Evolutionary conservation across 37 sponge, comb jelly and placozoan species (phyloP).

Genomic region (Theonella swinhoei): DNA sequence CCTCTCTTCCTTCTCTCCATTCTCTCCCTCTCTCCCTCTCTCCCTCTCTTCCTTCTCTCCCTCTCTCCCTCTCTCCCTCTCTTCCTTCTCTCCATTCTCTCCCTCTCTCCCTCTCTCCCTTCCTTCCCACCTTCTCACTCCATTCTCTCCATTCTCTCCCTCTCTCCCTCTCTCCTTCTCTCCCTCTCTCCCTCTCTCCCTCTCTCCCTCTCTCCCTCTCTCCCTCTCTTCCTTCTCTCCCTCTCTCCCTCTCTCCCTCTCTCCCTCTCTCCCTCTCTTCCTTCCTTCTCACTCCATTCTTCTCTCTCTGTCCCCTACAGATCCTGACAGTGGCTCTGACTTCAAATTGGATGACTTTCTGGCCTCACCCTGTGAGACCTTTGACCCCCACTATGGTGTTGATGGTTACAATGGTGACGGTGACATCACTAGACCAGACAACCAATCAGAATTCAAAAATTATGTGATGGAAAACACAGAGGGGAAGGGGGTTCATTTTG

Average conservation of each 20-base stretch:
- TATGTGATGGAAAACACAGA: slow-evolving; percentile 87
- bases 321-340: slow-evolving; percentile 78
- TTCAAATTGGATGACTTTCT: slow-evolving; percentile 93
- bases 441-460: slow-evolving; percentile 75
- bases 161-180: background rate
- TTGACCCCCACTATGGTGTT: slow-evolving; percentile 95
- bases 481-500: slow-evolving; percentile 88
- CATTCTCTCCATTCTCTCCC: background rate
- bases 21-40: no score
- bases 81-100: no score
- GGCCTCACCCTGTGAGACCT: slow-evolving; percentile 89
- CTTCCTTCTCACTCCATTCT: no score
- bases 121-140: no score
- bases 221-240: no score
- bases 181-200: background rate
- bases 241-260: no score
- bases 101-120: no score
- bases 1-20: background rate
- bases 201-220: no score
- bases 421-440: slow-evolving; percentile 87
- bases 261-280: no score
- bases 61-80: no score
- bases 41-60: no score
- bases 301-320: slow-evolving; percentile 14
- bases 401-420: slow-evolving; percentile 85